Evolutionary conservation across 2,888 invertebrate genomes (phyloP).

Genomic region (Lingula anatina): DNA sequence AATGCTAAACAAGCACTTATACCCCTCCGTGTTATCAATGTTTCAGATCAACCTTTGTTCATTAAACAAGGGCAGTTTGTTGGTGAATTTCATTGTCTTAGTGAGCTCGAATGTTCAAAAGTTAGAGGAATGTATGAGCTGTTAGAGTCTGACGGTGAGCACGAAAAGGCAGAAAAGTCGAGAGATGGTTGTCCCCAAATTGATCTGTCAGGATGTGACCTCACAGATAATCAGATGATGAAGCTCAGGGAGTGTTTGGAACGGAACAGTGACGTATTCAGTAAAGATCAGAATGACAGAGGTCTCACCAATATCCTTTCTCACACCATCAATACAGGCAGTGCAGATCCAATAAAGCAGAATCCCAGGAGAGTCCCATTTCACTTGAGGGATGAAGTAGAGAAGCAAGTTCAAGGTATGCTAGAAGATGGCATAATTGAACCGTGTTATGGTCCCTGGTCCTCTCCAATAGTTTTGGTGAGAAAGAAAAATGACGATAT

Average conservation of each 20-base stretch:
- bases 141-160: no score
- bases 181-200: no score
- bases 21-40: no score
- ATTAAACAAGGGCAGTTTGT: no score
- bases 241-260: not conserved
- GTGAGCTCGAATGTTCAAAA: no score
- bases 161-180: no score
- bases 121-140: no score
- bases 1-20: no score
- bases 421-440: not conserved
- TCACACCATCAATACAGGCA: not conserved
- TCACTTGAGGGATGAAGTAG: not conserved
- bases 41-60: no score
- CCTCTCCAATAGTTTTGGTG: not conserved
- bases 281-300: not conserved
- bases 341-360: not conserved
- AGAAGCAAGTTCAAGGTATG: not conserved
- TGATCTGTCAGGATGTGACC: not conserved
- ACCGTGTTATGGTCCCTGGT: not conserved
- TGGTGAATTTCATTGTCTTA: no score
- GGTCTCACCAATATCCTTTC: not conserved
- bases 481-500: not conserved
- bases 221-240: not conserved
- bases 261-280: not conserved
- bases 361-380: not conserved